Conservation (phyloP, 1,140 invertebrate genomes). For the Conus betulinus region DNA sequence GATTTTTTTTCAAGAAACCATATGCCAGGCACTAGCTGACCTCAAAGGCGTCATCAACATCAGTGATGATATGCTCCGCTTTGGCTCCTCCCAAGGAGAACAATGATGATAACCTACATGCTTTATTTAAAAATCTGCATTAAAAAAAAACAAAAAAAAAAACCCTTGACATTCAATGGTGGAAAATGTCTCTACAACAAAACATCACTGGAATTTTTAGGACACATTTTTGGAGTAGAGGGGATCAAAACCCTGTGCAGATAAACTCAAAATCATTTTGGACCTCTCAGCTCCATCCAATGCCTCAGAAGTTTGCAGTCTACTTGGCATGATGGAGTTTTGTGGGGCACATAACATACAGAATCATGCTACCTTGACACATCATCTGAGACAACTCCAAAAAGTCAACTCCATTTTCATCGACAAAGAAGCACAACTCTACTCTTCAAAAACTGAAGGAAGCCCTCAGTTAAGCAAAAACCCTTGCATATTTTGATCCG, state of each 20-base stretch:
- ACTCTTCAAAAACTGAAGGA: constrained; percentile 34
- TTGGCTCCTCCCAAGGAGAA: constrained; percentile 42
- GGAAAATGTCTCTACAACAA: constrained; percentile 55
- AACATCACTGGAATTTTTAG: constrained; percentile 53
- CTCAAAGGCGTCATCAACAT: constrained; percentile 46
- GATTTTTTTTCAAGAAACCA: constrained; percentile 48
- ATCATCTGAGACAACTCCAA: constrained; percentile 37
- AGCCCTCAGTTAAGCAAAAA: constrained; percentile 41
- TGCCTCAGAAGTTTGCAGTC: constrained; percentile 43
- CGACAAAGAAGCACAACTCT: constrained; percentile 42
- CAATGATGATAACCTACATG: constrained; percentile 53
- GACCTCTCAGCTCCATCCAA: constrained; percentile 34
- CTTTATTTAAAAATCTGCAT: constrained; percentile 46
- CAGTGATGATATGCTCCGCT: constrained; percentile 56
- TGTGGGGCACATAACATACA: constrained; percentile 43
- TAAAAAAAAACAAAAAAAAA: too few species aligned
- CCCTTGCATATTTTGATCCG: constrained; percentile 52
- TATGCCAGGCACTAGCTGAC: constrained; percentile 31
- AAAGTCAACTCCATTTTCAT: constrained; percentile 37
- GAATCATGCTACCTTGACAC: constrained; percentile 41
- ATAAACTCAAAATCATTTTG: constrained; percentile 47
- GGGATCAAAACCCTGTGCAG: constrained; percentile 42
- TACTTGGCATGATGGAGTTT: constrained; percentile 55
- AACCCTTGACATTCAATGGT: constrained; percentile 57
- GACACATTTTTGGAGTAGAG: constrained; percentile 45